A percentile compares a stretch with the other conserved stretches of the same genome.
phyloP scores from a whole-genome alignment of 2,888 invertebrate genomes.

The Drosophila pseudotalamancana region DNA sequence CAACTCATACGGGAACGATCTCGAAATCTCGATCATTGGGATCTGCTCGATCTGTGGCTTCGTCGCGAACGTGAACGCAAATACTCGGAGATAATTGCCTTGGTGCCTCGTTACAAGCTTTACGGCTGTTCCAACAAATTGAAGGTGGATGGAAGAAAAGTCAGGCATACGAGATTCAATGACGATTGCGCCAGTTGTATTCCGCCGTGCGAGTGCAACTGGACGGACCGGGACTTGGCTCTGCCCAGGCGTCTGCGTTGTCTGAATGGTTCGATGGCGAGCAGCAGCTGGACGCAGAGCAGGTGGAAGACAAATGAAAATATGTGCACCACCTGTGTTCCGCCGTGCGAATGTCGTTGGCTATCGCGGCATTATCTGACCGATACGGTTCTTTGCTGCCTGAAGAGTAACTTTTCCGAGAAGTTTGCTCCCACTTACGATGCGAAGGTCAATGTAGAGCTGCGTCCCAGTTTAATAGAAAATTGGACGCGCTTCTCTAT shows the following conservation, averaged over 20 bases:
- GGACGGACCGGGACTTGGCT: conserved; percentile 37
- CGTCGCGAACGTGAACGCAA: conserved; percentile 52
- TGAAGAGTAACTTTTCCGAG: conserved; percentile 55
- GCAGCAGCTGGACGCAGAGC: not conserved
- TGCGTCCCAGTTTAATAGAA: conserved; percentile 42
- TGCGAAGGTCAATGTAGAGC: conserved; percentile 29
- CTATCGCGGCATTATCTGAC: conserved; percentile 59
- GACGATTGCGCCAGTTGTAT: conserved; percentile 21
- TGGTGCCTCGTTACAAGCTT: conserved; percentile 15
- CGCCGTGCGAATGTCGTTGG: conserved; percentile 68
- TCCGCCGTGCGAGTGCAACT: conserved; percentile 60
- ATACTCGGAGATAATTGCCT: conserved; percentile 33
- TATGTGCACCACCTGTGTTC: conserved; percentile 43
- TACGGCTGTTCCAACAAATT: conserved; percentile 18
- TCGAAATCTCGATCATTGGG: conserved; percentile 85
- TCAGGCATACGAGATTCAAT: not conserved
- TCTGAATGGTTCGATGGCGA: not conserved
- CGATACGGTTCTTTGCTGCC: conserved; percentile 56
- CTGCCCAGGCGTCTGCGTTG: conserved; percentile 51
- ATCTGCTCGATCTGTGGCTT: conserved; percentile 76
- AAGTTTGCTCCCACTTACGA: conserved; percentile 63
- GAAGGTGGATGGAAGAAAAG: no score
- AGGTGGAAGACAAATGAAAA: conserved; percentile 34
- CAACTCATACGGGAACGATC: conserved; percentile 85
- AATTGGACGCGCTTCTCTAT: conserved; percentile 66